Evolutionary conservation across 2,888 invertebrate species (phyloP).

Genomic region (Nephrotoma guestfalica): DNA sequence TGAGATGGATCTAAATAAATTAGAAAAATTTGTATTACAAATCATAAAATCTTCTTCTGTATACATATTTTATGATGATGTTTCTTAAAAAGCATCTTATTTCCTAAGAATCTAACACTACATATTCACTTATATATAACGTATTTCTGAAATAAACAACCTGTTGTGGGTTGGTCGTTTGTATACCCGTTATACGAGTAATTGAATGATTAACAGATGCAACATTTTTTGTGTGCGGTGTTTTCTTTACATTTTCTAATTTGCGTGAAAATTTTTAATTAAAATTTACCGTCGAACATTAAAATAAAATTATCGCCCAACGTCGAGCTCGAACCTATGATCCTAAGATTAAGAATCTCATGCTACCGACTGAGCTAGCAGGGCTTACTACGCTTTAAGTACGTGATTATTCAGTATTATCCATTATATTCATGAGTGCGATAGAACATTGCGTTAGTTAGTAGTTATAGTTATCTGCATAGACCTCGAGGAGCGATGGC

Average conservation of each 20-base stretch:
- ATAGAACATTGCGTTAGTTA: no score
- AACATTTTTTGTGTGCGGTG: not conserved
- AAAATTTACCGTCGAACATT: not conserved
- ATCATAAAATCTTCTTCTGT: not conserved
- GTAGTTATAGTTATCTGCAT: no score
- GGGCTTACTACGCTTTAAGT: not conserved
- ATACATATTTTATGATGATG: not conserved
- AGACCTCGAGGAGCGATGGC: no score
- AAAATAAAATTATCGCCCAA: constrained; percentile 16
- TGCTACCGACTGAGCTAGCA: constrained; percentile 25
- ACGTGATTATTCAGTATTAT: not conserved
- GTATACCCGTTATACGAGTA: not conserved
- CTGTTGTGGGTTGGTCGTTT: not conserved
- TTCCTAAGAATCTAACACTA: not conserved
- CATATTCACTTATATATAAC: not conserved
- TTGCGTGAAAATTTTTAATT: not conserved
- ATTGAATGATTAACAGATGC: not conserved
- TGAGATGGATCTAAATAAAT: not conserved
- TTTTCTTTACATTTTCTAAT: not conserved
- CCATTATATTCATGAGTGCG: no score
- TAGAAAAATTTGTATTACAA: not conserved
- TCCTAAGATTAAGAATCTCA: constrained; percentile 25
- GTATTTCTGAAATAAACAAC: not conserved
- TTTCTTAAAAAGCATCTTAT: not conserved
- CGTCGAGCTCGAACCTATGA: constrained; percentile 25